Evolutionary conservation across 1,140 invertebrate species (phyloP).

Genomic region (Goniozus legneri): DNA sequence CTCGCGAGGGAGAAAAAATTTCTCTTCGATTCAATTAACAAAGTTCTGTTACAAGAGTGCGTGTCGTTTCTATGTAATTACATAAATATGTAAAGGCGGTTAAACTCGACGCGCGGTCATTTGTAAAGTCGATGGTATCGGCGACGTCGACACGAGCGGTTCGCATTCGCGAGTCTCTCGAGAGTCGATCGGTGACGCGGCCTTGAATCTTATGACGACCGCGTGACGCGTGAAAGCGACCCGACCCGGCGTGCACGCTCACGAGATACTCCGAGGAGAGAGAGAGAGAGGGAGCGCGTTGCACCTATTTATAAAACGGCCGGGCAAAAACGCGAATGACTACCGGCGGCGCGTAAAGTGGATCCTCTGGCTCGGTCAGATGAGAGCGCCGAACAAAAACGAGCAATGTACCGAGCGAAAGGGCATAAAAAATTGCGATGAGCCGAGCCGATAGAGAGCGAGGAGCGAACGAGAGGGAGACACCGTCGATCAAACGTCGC

Average conservation of each 20-base stretch:
- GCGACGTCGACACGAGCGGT: neutral
- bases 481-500: constrained; percentile 47
- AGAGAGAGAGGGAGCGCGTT: constrained; percentile 8
- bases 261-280: neutral
- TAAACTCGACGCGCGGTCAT: no score
- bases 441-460: neutral
- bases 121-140: neutral
- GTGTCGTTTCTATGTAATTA: neutral
- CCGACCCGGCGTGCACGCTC: constrained; percentile 17
- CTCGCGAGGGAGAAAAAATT: no score
- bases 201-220: constrained; percentile 38
- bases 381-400: neutral
- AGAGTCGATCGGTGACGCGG: constrained; percentile 24
- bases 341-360: constrained; percentile 31
- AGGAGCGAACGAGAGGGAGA: constrained; percentile 13
- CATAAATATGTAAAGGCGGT: no score
- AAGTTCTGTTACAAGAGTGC: neutral
- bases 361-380: constrained; percentile 12
- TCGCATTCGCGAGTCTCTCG: constrained; percentile 6
- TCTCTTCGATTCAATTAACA: no score
- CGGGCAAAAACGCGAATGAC: constrained; percentile 40
- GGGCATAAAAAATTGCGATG: neutral
- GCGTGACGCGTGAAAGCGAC: constrained; percentile 39
- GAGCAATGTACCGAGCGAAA: neutral
- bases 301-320: constrained; percentile 39